phyloP scores from a whole-genome alignment of 2,888 invertebrate genomes.

The Athalia cordata region DNA sequence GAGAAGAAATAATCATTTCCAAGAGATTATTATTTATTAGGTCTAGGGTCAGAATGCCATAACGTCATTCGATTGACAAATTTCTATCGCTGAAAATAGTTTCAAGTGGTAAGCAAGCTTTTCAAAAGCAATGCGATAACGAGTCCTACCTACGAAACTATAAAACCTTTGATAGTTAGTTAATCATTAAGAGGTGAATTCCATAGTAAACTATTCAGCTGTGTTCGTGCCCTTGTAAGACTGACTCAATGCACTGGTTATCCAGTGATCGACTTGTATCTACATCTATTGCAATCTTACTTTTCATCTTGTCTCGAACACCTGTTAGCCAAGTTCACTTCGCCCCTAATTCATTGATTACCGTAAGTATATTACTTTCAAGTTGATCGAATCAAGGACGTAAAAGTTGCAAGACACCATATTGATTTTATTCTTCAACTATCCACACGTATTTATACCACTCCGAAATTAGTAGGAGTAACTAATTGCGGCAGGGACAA shows the following conservation, averaged over 20 bases:
- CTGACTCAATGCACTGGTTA: background rate
- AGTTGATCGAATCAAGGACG: no score
- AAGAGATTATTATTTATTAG: constrained; percentile 40
- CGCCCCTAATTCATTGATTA: no score
- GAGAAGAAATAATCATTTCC: constrained; percentile 61
- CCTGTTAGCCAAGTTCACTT: no score
- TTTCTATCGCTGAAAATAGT: background rate
- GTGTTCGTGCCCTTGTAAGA: background rate
- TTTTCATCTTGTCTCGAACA: no score
- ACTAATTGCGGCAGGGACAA: no score
- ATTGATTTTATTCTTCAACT: no score
- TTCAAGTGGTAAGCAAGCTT: background rate
- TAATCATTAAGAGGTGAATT: background rate
- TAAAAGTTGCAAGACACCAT: background rate
- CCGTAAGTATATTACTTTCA: no score
- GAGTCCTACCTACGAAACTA: no score
- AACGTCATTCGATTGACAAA: background rate
- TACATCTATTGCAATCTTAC: no score
- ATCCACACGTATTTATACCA: no score
- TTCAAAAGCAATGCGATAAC: background rate
- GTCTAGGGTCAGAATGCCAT: constrained; percentile 6
- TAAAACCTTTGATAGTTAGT: background rate
- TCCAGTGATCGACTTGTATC: background rate
- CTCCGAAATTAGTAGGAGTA: no score
- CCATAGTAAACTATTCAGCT: background rate